These are phyloP conservation scores for Hyalella azteca DNA, from an alignment of 2,888 invertebrate genomes.

Conservation along the genomic window DNA sequence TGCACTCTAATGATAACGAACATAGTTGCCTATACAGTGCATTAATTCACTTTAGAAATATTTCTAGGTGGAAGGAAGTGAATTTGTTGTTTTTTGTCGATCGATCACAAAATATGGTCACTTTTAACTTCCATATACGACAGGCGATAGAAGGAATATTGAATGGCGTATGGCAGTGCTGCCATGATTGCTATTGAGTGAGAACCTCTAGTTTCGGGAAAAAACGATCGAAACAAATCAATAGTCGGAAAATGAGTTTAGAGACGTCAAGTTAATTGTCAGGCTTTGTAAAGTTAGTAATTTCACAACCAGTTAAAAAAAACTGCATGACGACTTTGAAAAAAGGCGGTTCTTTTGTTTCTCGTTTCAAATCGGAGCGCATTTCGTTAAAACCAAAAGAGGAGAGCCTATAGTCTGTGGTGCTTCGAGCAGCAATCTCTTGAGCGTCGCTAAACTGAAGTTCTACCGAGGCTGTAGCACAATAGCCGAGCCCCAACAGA, in stretches of 20 bases:
- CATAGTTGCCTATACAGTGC: too few species aligned
- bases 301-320: too few species aligned
- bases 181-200: too few species aligned
- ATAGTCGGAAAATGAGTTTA: background rate
- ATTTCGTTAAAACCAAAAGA: background rate
- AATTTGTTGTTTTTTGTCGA: too few species aligned
- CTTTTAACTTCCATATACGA: too few species aligned
- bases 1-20: background rate
- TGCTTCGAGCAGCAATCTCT: background rate
- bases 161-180: too few species aligned
- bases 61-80: too few species aligned
- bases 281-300: background rate
- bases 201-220: background rate
- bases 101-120: too few species aligned
- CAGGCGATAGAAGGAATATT: too few species aligned
- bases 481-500: background rate
- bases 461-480: background rate
- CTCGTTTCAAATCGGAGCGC: background rate
- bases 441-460: conserved; percentile 7
- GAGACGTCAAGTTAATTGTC: background rate
- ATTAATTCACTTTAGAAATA: too few species aligned
- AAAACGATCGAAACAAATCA: background rate
- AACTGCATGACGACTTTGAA: too few species aligned
- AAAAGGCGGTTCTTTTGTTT: too few species aligned
- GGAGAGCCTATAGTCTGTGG: background rate